phyloP scores from a whole-genome alignment of 1,140 invertebrate species.

The Hypsibius dujardini region DNA sequence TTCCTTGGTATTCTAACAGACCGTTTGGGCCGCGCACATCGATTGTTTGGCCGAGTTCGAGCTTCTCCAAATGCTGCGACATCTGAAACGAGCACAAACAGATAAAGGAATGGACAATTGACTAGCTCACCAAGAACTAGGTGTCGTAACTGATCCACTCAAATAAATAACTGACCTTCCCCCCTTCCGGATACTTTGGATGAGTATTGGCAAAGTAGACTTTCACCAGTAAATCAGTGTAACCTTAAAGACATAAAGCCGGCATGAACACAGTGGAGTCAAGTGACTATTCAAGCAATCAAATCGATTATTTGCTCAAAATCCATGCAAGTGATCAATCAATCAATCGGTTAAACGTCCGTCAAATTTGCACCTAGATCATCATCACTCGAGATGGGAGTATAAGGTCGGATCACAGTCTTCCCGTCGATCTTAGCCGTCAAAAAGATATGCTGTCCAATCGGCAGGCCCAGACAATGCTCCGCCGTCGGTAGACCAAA shows the following conservation, averaged over 20 bases:
- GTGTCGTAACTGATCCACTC: neutral
- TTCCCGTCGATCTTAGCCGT: conserved; percentile 71
- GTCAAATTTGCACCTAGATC: conserved; percentile 53
- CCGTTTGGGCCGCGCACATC: conserved; percentile 86
- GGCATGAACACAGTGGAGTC: no score
- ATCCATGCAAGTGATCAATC: no score
- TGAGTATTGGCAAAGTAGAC: conserved; percentile 91
- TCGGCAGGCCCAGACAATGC: conserved; percentile 54
- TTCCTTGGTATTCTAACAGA: conserved; percentile 47
- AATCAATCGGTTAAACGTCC: no score
- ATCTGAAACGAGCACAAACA: conserved; percentile 41
- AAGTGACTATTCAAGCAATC: no score
- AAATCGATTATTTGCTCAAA: no score
- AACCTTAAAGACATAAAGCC: neutral
- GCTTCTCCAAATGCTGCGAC: conserved; percentile 74
- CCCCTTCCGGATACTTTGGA: conserved; percentile 92
- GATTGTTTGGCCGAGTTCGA: conserved; percentile 78
- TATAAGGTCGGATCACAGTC: conserved; percentile 82
- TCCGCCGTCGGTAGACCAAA: conserved; percentile 71
- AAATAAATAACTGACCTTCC: no score
- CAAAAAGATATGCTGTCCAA: conserved; percentile 74
- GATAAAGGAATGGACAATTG: neutral
- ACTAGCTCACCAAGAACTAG: neutral
- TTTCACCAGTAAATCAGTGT: conserved; percentile 34
- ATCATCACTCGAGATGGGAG: conserved; percentile 86